These are phyloP conservation scores for Colletes gigas DNA, from an alignment of 1,140 invertebrate species.

Conservation along the genomic window DNA sequence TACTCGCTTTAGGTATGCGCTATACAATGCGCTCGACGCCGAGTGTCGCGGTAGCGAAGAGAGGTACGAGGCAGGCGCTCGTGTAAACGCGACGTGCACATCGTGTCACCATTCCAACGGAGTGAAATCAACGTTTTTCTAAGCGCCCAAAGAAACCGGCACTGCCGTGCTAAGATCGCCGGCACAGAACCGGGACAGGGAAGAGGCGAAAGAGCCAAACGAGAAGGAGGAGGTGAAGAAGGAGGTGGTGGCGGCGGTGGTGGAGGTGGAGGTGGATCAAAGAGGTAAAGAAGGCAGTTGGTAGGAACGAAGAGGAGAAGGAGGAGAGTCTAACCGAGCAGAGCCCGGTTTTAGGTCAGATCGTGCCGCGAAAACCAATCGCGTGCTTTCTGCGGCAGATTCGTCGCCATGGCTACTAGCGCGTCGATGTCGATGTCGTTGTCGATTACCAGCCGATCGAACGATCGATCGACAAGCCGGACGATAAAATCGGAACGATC, in stretches of 20 bases:
- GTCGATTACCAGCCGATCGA: constrained; percentile 55
- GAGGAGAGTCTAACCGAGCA: constrained; percentile 65
- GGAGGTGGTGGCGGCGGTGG: constrained; percentile 49
- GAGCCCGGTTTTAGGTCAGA: constrained; percentile 77
- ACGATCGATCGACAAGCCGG: constrained; percentile 23
- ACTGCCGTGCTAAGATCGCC: constrained; percentile 48
- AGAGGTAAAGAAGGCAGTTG: constrained; percentile 44
- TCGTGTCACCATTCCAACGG: constrained; percentile 75
- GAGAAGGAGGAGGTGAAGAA: constrained; percentile 11
- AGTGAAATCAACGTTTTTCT: constrained; percentile 79
- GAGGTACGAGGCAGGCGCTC: constrained; percentile 32
- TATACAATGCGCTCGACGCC: constrained; percentile 46
- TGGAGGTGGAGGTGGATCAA: constrained; percentile 62
- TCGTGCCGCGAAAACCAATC: constrained; percentile 79
- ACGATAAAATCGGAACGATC: constrained; percentile 38
- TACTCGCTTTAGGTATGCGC: constrained; percentile 43
- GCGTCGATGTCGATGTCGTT: constrained; percentile 48
- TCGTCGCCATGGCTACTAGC: constrained; percentile 58
- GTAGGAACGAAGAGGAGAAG: constrained; percentile 56
- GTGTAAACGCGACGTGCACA: constrained; percentile 61
- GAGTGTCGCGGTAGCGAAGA: constrained; percentile 28
- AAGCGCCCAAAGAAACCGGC: constrained; percentile 63
- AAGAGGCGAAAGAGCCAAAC: constrained; percentile 23
- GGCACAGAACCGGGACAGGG: constrained; percentile 30
- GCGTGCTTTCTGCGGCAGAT: constrained; percentile 55